These are phyloP conservation scores for Tragelaphus buxtoni DNA, from an alignment of 2,113 vertebrate genomes.

Conservation along the genomic window DNA sequence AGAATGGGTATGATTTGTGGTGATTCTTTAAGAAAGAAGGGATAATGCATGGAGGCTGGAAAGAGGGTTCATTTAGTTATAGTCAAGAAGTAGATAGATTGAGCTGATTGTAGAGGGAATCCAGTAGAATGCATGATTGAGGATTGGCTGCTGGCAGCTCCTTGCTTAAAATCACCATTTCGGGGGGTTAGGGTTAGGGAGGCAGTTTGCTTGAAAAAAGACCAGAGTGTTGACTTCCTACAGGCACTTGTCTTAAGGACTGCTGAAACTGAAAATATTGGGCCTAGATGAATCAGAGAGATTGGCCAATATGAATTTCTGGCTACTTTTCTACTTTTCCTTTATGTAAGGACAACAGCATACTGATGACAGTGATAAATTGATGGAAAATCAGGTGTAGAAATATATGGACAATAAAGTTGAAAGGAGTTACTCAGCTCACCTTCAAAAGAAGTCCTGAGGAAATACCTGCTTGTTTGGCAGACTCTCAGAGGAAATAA, in stretches of 20 bases:
- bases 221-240: background rate
- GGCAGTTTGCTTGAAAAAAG: background rate
- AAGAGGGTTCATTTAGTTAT: background rate
- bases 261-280: background rate
- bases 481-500: background rate
- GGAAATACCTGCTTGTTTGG: background rate
- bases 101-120: background rate
- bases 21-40: background rate
- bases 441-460: background rate
- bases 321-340: background rate
- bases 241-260: background rate
- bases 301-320: conserved; percentile 1
- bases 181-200: background rate
- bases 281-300: background rate
- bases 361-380: background rate
- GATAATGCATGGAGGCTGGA: background rate
- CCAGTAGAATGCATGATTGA: background rate
- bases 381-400: background rate
- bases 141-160: background rate
- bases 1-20: background rate
- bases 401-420: background rate
- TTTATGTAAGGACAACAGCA: background rate
- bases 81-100: background rate
- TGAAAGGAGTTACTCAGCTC: background rate
- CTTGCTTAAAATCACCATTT: background rate